phyloP scores from a whole-genome alignment of 2,797 vertebrate genomes.

The Rhinichthys osculus region DNA sequence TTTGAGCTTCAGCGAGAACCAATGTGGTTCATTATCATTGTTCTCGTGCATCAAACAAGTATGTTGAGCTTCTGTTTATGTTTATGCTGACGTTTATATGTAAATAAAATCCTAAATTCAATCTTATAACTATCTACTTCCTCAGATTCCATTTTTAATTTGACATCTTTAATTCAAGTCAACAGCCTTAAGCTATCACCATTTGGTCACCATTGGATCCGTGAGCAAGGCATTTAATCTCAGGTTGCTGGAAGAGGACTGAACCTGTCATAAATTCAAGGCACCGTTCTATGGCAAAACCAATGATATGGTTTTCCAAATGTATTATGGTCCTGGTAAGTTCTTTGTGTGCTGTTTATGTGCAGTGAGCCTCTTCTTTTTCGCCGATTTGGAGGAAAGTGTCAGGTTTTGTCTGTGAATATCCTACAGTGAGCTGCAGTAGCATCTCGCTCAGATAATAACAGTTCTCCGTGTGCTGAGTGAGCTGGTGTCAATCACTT shows the following conservation, averaged over 20 bases:
- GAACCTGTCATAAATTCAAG: not conserved
- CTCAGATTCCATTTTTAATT: not conserved
- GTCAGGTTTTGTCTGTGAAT: conserved; percentile 7
- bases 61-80: not conserved
- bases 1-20: too few relatives aligned
- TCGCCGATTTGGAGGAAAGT: conserved; percentile 20
- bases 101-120: not conserved
- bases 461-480: conserved; percentile 46
- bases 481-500: conserved; percentile 61
- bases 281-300: not conserved
- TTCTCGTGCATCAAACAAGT: not conserved
- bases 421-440: conserved; percentile 25
- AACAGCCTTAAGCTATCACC: not conserved
- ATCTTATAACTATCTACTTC: not conserved
- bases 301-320: not conserved
- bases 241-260: not conserved
- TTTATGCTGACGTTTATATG: not conserved
- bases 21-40: too few relatives aligned
- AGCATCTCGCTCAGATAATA: conserved; percentile 37
- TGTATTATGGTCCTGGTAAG: not conserved
- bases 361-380: conserved; percentile 1
- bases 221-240: not conserved
- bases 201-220: not conserved
- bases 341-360: not conserved
- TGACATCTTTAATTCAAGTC: not conserved